Conservation (phyloP, 1,140 invertebrate species). For the Drosophila yakuba region DNA sequence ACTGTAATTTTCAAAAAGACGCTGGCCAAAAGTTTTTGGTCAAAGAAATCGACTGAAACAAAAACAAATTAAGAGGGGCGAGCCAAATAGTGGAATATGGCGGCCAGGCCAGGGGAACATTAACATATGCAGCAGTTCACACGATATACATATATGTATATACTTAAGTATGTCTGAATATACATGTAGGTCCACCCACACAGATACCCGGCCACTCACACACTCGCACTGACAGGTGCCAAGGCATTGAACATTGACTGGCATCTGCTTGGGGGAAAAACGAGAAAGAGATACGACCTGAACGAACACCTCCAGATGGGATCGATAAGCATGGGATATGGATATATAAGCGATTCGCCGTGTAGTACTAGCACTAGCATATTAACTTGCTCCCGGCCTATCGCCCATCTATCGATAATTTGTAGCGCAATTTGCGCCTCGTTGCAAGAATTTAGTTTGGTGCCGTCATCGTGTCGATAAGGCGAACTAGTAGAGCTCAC, state of each 20-base stretch:
- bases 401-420: conserved; percentile 75
- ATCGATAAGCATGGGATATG: conserved; percentile 50
- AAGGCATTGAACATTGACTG: conserved; percentile 74
- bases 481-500: conserved; percentile 48
- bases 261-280: conserved; percentile 42
- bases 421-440: conserved; percentile 50
- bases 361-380: background rate
- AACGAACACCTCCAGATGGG: conserved; percentile 39
- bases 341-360: conserved; percentile 24
- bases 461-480: conserved; percentile 58
- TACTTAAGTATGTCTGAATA: conserved; percentile 7
- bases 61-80: conserved; percentile 66
- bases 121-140: conserved; percentile 80
- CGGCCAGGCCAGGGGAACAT: conserved; percentile 55
- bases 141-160: conserved; percentile 62
- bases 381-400: conserved; percentile 46
- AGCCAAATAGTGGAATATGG: conserved; percentile 60
- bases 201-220: conserved; percentile 20
- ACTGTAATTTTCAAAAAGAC: conserved; percentile 71
- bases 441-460: conserved; percentile 17
- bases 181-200: conserved; percentile 36
- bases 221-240: conserved; percentile 69
- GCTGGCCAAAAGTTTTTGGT: conserved; percentile 34
- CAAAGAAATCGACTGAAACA: conserved; percentile 50
- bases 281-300: conserved; percentile 14